These are phyloP conservation scores for Psophia crepitans DNA, from an alignment of 2,113 vertebrate species.

Conservation along the genomic window DNA sequence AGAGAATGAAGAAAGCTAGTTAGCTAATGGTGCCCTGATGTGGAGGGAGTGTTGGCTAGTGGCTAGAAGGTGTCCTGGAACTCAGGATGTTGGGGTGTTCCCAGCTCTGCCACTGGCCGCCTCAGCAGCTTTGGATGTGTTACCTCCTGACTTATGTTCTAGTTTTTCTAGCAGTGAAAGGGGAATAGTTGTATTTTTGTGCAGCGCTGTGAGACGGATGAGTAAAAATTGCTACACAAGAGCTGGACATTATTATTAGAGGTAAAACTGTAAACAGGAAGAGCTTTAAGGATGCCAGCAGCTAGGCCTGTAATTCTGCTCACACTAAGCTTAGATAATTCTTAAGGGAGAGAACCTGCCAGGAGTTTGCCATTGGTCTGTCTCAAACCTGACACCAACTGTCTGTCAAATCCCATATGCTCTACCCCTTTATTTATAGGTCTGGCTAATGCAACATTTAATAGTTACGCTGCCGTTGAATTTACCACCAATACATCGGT, in stretches of 20 bases:
- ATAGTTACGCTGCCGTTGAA: conserved; percentile 67
- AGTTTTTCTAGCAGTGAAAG: not conserved
- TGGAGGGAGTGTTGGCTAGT: not conserved
- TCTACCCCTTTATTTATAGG: conserved; percentile 69
- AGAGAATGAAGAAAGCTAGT: not conserved
- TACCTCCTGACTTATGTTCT: not conserved
- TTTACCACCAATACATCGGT: conserved; percentile 77
- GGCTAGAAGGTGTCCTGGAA: not conserved
- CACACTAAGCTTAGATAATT: not conserved
- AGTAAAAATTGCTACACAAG: not conserved
- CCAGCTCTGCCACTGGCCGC: not conserved
- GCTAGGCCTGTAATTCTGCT: conserved; percentile 35
- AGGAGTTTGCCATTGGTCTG: not conserved
- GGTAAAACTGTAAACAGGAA: conserved; percentile 36
- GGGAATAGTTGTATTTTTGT: not conserved
- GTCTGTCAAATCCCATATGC: not conserved
- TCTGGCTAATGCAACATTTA: conserved; percentile 84
- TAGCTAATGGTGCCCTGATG: not conserved
- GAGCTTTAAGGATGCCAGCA: conserved; percentile 37
- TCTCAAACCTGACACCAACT: not conserved
- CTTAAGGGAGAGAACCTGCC: not conserved
- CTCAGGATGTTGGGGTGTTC: not conserved
- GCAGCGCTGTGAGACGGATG: not conserved
- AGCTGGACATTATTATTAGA: not conserved
- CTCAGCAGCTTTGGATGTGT: not conserved